Conservation (phyloP, 2,797 vertebrate species). For the Crax fasciolata region DNA sequence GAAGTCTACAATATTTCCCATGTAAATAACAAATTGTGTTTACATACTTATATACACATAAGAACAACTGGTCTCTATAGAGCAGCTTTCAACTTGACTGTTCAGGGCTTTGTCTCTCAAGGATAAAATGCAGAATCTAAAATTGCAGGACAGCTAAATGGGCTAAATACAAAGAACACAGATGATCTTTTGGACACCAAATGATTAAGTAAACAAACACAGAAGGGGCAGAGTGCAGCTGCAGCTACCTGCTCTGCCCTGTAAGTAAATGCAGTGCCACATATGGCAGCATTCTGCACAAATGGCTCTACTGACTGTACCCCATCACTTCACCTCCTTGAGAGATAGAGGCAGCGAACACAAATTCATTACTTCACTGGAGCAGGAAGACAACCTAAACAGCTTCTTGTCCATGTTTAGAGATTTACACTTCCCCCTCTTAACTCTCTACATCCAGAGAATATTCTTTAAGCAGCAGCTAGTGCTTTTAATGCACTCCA, state of each 20-base stretch:
- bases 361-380: not conserved
- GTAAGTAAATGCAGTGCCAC: not conserved
- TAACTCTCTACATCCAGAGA: not conserved
- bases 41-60: accelerated
- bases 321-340: not conserved
- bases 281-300: accelerated
- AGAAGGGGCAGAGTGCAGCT: not conserved
- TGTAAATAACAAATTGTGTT: not conserved
- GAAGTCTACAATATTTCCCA: not conserved
- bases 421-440: not conserved
- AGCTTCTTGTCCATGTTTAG: not conserved
- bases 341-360: not conserved
- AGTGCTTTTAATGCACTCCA: not conserved
- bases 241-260: not conserved
- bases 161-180: not conserved
- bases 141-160: not conserved
- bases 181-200: not conserved
- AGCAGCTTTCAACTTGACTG: not conserved
- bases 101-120: not conserved
- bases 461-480: not conserved
- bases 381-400: not conserved
- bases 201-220: too few species aligned
- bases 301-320: not conserved
- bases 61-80: accelerated
- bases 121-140: not conserved